These are phyloP conservation scores for Drusus annulatus DNA, from an alignment of 1,140 invertebrate species.

Conservation along the genomic window DNA sequence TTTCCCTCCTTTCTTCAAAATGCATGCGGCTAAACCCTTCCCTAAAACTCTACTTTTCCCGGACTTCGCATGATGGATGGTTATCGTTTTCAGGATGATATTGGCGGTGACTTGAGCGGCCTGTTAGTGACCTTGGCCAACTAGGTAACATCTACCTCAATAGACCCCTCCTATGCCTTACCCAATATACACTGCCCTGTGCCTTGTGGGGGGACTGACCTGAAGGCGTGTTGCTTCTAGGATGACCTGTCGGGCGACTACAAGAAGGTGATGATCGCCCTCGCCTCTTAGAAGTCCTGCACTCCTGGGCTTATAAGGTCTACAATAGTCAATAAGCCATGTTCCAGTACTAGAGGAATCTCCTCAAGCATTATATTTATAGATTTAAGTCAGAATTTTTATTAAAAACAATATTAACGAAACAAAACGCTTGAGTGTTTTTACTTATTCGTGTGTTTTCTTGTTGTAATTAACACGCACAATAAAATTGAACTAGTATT, in stretches of 20 bases:
- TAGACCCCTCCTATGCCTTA: not conserved
- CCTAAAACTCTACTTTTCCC: too few relatives aligned
- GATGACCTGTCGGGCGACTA: slow-evolving; percentile 83
- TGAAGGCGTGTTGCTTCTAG: slow-evolving; percentile 68
- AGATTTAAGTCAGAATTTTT: not conserved
- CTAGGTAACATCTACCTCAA: not conserved
- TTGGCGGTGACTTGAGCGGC: slow-evolving; percentile 71
- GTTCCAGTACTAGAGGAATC: not conserved
- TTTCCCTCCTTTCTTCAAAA: too few relatives aligned
- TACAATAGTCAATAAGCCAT: not conserved
- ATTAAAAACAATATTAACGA: not conserved
- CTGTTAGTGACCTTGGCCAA: slow-evolving; percentile 74
- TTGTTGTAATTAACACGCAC: not conserved
- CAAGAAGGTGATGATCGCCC: slow-evolving; percentile 78
- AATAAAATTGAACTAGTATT: not conserved
- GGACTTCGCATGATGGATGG: not conserved
- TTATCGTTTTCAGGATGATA: slow-evolving; percentile 68
- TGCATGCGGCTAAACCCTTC: too few relatives aligned
- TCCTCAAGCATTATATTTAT: not conserved
- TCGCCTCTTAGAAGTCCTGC: slow-evolving; percentile 65
- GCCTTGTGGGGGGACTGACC: slow-evolving; percentile 32
- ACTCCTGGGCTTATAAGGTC: not conserved
- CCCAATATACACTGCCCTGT: slow-evolving; percentile 1
- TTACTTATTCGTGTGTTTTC: too few relatives aligned
- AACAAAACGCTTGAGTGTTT: not conserved